phyloP scores from a whole-genome alignment of 2,113 vertebrate species.

The Corythornis cristatus region DNA sequence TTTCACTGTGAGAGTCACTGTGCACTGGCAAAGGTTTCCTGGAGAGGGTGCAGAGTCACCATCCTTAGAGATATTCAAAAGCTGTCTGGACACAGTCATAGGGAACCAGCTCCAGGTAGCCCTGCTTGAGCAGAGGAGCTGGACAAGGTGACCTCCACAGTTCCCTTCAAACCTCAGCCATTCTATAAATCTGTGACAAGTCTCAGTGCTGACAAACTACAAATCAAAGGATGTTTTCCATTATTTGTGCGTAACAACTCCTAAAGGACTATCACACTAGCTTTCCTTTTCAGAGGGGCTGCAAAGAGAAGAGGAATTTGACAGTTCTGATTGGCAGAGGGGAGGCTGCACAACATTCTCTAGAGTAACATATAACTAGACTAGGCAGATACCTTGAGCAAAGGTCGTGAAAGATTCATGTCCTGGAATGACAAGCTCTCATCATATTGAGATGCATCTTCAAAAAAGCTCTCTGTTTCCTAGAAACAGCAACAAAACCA shows the following conservation, averaged over 20 bases:
- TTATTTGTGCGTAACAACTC: background rate
- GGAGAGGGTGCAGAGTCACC: background rate
- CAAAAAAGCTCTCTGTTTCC: conserved; percentile 83
- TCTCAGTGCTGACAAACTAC: background rate
- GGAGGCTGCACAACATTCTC: background rate
- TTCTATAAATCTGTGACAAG: background rate
- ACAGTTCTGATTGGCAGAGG: background rate
- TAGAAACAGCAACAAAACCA: conserved; percentile 53
- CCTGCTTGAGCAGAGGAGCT: background rate
- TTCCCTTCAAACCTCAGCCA: background rate
- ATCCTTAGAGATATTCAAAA: background rate
- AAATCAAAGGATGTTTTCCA: background rate
- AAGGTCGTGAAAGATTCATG: conserved; percentile 96
- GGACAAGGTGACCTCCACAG: background rate
- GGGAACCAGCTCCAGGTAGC: background rate
- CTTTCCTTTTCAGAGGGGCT: background rate
- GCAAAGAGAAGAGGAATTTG: background rate
- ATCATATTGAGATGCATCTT: conserved; percentile 90
- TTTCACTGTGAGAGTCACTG: background rate
- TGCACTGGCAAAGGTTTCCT: background rate
- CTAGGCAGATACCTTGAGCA: conserved; percentile 86
- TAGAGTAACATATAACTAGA: background rate
- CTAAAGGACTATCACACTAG: background rate
- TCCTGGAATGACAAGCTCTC: conserved; percentile 89
- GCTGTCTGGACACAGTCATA: fast-evolving